phyloP scores from a whole-genome alignment of 1,140 invertebrate species.

The Pseudachorutes palmiensis region DNA sequence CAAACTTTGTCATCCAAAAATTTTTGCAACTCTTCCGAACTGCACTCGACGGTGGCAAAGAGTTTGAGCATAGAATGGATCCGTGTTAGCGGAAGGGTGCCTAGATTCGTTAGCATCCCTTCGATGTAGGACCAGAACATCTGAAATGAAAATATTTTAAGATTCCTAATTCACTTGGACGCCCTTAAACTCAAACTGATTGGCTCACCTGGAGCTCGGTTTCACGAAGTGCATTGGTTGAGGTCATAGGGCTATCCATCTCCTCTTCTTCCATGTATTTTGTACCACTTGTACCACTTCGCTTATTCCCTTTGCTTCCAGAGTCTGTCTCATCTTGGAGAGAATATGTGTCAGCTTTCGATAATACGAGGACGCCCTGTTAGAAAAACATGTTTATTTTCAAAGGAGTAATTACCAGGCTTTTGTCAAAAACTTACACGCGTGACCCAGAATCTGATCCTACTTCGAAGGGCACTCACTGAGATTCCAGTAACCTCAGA shows the following conservation, averaged over 20 bases:
- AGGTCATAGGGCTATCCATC: constrained; percentile 83
- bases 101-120: constrained; percentile 91
- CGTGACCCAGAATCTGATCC: constrained; percentile 22
- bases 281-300: constrained; percentile 27
- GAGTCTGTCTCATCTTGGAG: constrained; percentile 16
- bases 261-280: constrained; percentile 68
- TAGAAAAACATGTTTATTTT: not conserved
- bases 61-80: constrained; percentile 96
- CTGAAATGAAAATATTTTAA: constrained; percentile 39
- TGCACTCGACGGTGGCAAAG: constrained; percentile 86
- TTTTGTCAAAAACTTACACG: constrained; percentile 16
- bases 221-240: constrained; percentile 82
- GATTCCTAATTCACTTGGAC: constrained; percentile 7
- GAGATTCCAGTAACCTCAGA: constrained; percentile 12
- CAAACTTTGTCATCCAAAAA: constrained; percentile 88
- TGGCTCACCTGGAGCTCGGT: constrained; percentile 68
- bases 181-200: not conserved
- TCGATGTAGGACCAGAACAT: constrained; percentile 95
- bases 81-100: constrained; percentile 80
- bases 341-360: constrained; percentile 14
- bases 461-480: not conserved
- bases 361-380: constrained; percentile 28
- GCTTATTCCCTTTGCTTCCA: not conserved
- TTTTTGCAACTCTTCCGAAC: constrained; percentile 71
- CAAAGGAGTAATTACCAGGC: not conserved